Percentiles rank a stretch among this genome's conserved stretches.
Evolutionary conservation across 2,888 invertebrate species (phyloP).

Genomic region (Flexamia atlantica): DNA sequence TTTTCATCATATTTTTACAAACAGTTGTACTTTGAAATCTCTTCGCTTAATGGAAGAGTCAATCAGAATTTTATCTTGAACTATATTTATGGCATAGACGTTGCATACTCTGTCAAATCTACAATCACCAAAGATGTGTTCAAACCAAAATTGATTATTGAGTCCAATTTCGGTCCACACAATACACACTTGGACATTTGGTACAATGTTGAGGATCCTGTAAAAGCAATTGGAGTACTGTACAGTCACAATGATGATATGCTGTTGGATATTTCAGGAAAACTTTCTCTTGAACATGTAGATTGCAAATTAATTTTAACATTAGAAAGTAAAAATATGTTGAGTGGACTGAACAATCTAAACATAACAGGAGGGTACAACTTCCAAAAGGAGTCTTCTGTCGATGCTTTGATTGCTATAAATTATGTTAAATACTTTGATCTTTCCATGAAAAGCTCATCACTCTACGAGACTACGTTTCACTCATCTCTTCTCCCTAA

Average conservation of each 20-base stretch:
- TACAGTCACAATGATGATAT: background rate
- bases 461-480: constrained; percentile 14
- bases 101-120: constrained; percentile 5
- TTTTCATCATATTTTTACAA: constrained; percentile 16
- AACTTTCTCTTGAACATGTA: background rate
- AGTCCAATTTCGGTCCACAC: background rate
- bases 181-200: background rate
- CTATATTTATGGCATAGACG: constrained; percentile 33
- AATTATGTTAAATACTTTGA: constrained; percentile 47
- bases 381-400: background rate
- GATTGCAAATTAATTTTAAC: background rate
- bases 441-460: background rate
- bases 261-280: background rate
- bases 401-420: background rate
- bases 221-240: background rate
- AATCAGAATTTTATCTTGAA: constrained; percentile 13
- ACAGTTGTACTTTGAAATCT: constrained; percentile 20
- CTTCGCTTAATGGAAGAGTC: background rate
- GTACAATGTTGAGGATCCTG: background rate
- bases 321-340: background rate
- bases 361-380: background rate
- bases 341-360: background rate
- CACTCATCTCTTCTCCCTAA: background rate
- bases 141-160: background rate
- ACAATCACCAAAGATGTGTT: background rate